phyloP scores from a whole-genome alignment of 2,113 vertebrate genomes.

The Globicephala melas region DNA sequence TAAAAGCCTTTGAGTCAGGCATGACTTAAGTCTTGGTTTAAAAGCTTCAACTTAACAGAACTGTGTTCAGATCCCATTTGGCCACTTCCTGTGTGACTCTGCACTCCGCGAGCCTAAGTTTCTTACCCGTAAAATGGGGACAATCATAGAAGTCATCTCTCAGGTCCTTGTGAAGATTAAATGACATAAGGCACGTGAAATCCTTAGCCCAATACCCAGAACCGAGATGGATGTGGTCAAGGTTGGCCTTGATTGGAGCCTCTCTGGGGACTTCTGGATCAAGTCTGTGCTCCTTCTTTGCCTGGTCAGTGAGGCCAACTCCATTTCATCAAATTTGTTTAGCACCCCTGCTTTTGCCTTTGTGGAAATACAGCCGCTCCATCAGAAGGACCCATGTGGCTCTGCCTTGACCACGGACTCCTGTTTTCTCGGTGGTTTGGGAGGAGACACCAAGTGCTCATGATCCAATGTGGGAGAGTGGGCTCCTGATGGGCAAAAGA shows the following conservation, averaged over 20 bases:
- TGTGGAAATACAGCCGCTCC: not conserved
- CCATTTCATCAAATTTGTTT: too few species aligned
- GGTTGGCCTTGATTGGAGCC: fast-evolving
- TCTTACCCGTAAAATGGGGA: not conserved
- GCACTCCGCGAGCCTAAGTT: not conserved
- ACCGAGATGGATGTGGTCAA: fast-evolving
- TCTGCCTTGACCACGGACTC: not conserved
- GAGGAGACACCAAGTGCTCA: fast-evolving
- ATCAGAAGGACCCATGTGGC: not conserved
- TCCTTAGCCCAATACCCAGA: fast-evolving
- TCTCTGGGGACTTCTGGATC: not conserved
- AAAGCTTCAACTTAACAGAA: not conserved
- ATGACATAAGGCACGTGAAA: not conserved
- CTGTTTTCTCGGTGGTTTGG: not conserved
- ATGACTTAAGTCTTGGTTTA: not conserved
- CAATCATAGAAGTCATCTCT: not conserved
- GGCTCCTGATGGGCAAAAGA: not conserved
- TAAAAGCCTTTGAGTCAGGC: not conserved
- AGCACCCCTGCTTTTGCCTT: not conserved
- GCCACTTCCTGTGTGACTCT: not conserved
- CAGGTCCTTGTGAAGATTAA: not conserved
- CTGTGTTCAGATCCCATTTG: fast-evolving
- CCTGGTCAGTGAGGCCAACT: not conserved
- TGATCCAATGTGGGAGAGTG: not conserved
- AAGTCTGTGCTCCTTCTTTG: not conserved